phyloP scores from a whole-genome alignment of 2,113 vertebrate genomes.

The Oriolus oriolus region DNA sequence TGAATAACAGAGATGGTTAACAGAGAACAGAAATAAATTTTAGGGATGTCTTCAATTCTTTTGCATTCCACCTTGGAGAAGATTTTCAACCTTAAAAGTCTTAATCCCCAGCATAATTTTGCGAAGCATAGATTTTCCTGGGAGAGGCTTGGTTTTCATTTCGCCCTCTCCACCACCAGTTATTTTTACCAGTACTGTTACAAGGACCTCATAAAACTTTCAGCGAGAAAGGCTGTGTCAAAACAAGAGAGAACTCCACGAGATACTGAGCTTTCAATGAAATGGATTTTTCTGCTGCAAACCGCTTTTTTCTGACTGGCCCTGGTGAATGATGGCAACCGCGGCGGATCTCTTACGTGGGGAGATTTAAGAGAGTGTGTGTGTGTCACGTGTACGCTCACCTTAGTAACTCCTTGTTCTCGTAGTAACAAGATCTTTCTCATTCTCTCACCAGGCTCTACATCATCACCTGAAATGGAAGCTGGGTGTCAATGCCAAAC shows the following conservation, averaged over 20 bases:
- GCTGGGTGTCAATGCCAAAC: slow-evolving; percentile 2
- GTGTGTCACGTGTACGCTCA: background rate
- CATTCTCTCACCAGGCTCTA: background rate
- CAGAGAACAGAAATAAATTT: background rate
- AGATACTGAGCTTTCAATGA: background rate
- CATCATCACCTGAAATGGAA: background rate
- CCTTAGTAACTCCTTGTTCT: background rate
- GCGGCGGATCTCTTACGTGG: background rate
- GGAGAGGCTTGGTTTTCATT: background rate
- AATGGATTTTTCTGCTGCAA: background rate
- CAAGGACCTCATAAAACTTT: background rate
- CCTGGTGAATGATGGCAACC: background rate
- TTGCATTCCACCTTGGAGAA: background rate
- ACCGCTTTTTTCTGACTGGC: background rate
- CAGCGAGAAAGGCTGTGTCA: background rate
- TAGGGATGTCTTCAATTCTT: background rate
- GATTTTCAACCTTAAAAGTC: background rate
- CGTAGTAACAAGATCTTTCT: background rate
- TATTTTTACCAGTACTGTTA: background rate
- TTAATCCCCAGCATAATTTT: rapidly evolving
- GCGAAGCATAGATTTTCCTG: background rate
- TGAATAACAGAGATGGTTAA: background rate
- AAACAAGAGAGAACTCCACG: background rate
- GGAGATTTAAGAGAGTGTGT: background rate
- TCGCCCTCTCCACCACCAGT: background rate